Percentiles rank a stretch among this genome's conserved stretches.
These are phyloP conservation scores for Phylloscopus whistleri DNA, from an alignment of 2,113 vertebrate genomes.

Conservation along the genomic window DNA sequence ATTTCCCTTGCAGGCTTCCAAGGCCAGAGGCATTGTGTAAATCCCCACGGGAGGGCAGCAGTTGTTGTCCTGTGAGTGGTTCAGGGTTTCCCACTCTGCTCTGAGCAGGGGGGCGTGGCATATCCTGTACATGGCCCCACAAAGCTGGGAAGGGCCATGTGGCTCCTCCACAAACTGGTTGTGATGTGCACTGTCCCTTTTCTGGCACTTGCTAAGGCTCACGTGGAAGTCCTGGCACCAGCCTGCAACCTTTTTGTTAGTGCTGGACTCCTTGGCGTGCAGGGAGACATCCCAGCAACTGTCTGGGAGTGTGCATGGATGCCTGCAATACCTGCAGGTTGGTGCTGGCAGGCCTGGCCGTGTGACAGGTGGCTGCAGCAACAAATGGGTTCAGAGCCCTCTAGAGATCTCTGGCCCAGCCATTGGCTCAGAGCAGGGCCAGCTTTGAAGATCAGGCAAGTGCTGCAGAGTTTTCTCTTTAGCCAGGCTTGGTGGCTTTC, in stretches of 20 bases:
- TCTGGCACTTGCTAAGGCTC: background rate
- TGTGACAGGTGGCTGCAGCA: accelerated
- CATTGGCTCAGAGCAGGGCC: background rate
- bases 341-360: background rate
- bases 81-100: background rate
- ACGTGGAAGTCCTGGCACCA: background rate
- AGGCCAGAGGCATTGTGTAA: accelerated
- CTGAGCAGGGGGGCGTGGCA: no score
- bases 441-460: background rate
- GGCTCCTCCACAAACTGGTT: background rate
- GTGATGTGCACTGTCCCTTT: background rate
- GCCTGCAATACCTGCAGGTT: accelerated
- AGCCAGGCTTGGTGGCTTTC: background rate
- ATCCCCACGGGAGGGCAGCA: background rate
- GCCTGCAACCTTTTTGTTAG: background rate
- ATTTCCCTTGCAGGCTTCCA: background rate
- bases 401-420: background rate
- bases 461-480: background rate
- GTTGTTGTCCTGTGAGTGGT: background rate
- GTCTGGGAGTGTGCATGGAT: accelerated
- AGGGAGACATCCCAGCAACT: background rate
- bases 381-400: background rate
- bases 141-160: accelerated
- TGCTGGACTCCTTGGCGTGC: accelerated
- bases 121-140: accelerated